phyloP scores from a whole-genome alignment of 1,140 invertebrate species.

The Meloidogyne hapla region DNA sequence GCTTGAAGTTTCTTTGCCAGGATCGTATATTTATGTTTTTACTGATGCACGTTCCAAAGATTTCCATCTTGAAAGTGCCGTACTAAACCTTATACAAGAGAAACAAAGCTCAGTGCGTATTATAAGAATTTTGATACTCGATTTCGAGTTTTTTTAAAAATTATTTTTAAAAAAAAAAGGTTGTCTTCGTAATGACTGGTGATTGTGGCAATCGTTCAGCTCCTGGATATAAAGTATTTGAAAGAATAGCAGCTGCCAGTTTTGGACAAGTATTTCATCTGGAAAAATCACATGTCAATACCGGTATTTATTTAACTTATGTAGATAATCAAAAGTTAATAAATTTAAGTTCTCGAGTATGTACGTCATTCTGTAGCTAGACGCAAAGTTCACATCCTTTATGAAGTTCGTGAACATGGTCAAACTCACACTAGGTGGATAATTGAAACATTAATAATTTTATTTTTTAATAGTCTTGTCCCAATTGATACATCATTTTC shows the following conservation, averaged over 20 bases:
- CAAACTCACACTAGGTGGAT: slow-evolving; percentile 39
- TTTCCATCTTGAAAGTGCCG: slow-evolving; percentile 70
- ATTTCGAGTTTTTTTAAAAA: background rate
- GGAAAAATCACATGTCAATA: slow-evolving; percentile 73
- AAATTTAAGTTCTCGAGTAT: slow-evolving; percentile 41
- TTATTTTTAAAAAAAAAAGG: slow-evolving; percentile 66
- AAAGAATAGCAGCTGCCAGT: slow-evolving; percentile 74
- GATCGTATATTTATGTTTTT: slow-evolving; percentile 76
- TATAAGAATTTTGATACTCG: background rate
- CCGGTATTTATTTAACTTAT: slow-evolving; percentile 67
- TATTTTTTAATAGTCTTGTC: slow-evolving; percentile 20
- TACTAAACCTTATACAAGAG: slow-evolving; percentile 72
- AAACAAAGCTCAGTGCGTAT: slow-evolving; percentile 69
- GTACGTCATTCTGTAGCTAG: background rate
- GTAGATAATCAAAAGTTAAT: slow-evolving; percentile 57
- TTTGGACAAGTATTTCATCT: slow-evolving; percentile 75
- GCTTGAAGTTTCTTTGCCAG: slow-evolving; percentile 71
- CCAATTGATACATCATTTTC: slow-evolving; percentile 55
- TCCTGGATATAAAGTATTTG: slow-evolving; percentile 71
- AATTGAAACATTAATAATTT: background rate
- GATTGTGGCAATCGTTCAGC: slow-evolving; percentile 70
- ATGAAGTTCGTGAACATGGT: slow-evolving; percentile 57
- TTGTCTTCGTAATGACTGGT: slow-evolving; percentile 76
- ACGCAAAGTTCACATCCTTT: slow-evolving; percentile 52
- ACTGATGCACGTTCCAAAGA: slow-evolving; percentile 76